phyloP scores from a whole-genome alignment of 2,888 invertebrate species.

The Caradrina clavipalpis region DNA sequence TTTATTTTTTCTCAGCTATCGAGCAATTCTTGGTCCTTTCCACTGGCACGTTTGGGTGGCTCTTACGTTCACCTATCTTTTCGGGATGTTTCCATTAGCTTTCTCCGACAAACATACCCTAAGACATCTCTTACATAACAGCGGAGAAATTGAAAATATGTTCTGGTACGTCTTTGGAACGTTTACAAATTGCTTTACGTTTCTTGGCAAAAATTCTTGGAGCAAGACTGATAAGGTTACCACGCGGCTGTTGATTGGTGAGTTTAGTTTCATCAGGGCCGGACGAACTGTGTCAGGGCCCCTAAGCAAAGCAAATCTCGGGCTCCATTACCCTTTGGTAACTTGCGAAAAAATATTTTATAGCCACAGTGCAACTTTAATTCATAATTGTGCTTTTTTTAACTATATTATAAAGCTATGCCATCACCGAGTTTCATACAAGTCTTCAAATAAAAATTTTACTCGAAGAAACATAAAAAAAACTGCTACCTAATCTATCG shows the following conservation, averaged over 20 bases:
- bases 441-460: too few species aligned
- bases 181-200: constrained; percentile 95
- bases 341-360: too few species aligned
- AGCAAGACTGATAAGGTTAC: constrained; percentile 93
- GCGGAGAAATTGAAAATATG: constrained; percentile 95
- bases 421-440: too few species aligned
- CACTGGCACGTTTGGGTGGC: constrained; percentile 96
- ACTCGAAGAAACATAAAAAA: too few species aligned
- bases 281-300: too few species aligned
- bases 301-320: too few species aligned
- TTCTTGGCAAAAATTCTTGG: constrained; percentile 93
- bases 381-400: too few species aligned
- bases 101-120: constrained; percentile 94
- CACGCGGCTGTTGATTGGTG: constrained; percentile 94
- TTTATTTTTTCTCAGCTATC: constrained; percentile 90
- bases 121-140: constrained; percentile 92
- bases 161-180: constrained; percentile 97
- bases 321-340: too few species aligned
- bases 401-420: too few species aligned
- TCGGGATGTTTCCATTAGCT: constrained; percentile 94
- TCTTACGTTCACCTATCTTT: constrained; percentile 93
- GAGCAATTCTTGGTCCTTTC: constrained; percentile 96
- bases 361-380: too few species aligned
- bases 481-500: too few species aligned
- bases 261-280: constrained; percentile 42